Evolutionary conservation across 2,113 vertebrate species (phyloP).

Genomic region (Tenrec ecaudatus): DNA sequence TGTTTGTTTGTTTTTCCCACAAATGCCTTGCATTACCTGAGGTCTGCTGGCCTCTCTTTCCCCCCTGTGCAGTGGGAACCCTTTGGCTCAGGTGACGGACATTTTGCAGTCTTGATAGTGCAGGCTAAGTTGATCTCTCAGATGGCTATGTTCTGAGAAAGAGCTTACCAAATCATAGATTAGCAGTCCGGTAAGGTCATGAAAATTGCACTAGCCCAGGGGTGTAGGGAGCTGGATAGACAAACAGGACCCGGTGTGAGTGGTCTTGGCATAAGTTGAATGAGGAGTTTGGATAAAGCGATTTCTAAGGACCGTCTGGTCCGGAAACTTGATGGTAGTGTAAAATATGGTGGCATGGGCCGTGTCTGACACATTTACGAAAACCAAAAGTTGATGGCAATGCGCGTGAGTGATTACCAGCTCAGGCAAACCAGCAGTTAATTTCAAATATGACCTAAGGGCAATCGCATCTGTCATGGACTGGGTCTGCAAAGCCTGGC

Average conservation of each 20-base stretch:
- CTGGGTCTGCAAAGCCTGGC: not conserved
- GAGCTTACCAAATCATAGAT: conserved; percentile 26
- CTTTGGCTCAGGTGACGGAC: conserved; percentile 21
- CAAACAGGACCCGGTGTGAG: not conserved
- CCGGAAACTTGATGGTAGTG: conserved; percentile 55
- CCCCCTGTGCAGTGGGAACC: not conserved
- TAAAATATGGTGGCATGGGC: conserved; percentile 55
- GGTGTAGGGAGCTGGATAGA: not conserved
- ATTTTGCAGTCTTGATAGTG: conserved; percentile 44
- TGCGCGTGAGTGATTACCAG: conserved; percentile 43
- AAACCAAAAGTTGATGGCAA: conserved; percentile 22
- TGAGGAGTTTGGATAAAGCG: conserved; percentile 45
- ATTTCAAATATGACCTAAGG: conserved; percentile 53
- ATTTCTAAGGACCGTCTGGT: conserved; percentile 41
- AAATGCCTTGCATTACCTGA: not conserved
- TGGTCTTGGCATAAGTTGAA: not conserved
- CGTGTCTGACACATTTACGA: conserved; percentile 51
- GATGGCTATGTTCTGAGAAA: conserved; percentile 36
- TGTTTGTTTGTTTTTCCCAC: not conserved
- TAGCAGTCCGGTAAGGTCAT: conserved; percentile 46
- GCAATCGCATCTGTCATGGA: conserved; percentile 51
- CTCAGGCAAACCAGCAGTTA: conserved; percentile 41
- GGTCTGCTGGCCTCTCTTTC: not conserved
- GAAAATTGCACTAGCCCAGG: not conserved
- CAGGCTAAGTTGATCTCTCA: conserved; percentile 56